Evolutionary conservation across 2,888 invertebrate genomes (phyloP).

Genomic region (Sepioteuthis lessoniana): DNA sequence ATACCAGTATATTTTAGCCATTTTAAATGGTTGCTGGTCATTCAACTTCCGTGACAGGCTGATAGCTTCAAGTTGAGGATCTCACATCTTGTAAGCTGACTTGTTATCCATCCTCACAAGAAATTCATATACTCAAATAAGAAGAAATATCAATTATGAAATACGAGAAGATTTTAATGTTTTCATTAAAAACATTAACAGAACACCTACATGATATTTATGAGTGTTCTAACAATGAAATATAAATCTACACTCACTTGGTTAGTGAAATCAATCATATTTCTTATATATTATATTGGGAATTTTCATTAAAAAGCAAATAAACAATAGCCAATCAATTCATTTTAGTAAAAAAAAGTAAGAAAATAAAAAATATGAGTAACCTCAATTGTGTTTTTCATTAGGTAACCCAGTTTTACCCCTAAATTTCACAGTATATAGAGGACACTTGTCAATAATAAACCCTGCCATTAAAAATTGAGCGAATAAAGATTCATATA

Average conservation of each 20-base stretch:
- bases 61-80: slow-evolving; percentile 23
- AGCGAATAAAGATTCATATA: slow-evolving; percentile 33
- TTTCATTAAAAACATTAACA: slow-evolving; percentile 14
- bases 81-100: slow-evolving; percentile 15
- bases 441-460: slow-evolving; percentile 23
- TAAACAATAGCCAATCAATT: slow-evolving; percentile 33
- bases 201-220: neutral
- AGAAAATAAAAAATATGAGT: slow-evolving; percentile 33
- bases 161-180: slow-evolving; percentile 25
- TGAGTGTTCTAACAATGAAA: slow-evolving; percentile 18
- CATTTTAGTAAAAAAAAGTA: slow-evolving; percentile 11
- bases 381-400: neutral
- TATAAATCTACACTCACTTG: neutral
- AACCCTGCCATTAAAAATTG: slow-evolving; percentile 33
- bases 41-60: slow-evolving; percentile 23
- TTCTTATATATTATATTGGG: neutral
- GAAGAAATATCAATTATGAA: neutral
- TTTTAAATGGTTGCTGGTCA: slow-evolving; percentile 25
- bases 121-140: slow-evolving; percentile 33
- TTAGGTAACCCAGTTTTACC: slow-evolving; percentile 33
- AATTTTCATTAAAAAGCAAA: slow-evolving; percentile 18
- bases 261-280: neutral
- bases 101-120: slow-evolving; percentile 33
- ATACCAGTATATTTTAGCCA: slow-evolving; percentile 5
- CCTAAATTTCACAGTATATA: slow-evolving; percentile 33